Evolutionary conservation across 2,113 vertebrate species (phyloP).

Genomic region (Gulo gulo): DNA sequence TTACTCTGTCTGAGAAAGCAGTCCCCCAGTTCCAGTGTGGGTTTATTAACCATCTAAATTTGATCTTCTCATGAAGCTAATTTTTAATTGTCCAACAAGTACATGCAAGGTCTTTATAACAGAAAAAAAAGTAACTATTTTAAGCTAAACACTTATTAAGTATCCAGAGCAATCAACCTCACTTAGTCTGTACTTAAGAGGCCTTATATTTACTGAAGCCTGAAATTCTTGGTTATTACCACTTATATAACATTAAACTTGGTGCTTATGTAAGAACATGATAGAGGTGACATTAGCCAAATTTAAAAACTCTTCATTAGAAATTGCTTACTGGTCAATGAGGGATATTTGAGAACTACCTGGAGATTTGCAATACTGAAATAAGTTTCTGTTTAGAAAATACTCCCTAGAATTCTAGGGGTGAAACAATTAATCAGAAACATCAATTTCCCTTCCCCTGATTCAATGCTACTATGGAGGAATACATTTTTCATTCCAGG

Average conservation of each 20-base stretch:
- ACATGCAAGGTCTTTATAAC: not conserved
- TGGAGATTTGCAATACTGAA: not conserved
- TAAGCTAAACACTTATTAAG: conserved; percentile 38
- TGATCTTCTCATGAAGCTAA: conserved; percentile 41
- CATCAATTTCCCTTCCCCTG: not conserved
- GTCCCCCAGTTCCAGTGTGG: not conserved
- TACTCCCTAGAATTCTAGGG: not conserved
- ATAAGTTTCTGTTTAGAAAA: not conserved
- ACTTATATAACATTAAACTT: conserved; percentile 15
- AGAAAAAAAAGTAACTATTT: conserved; percentile 26
- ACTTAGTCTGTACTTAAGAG: conserved; percentile 49
- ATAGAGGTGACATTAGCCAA: not conserved
- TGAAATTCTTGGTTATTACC: conserved; percentile 33
- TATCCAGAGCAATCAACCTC: conserved; percentile 28
- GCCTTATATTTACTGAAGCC: conserved; percentile 38
- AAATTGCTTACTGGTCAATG: not conserved
- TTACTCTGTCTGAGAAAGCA: conserved; percentile 58
- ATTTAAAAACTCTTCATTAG: not conserved
- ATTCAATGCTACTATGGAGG: not conserved
- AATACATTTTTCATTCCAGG: not conserved
- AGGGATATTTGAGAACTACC: not conserved
- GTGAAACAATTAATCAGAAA: not conserved
- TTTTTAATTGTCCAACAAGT: conserved; percentile 54
- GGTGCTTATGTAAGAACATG: not conserved
- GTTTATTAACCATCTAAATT: conserved; percentile 63